A percentile compares a stretch with the other conserved stretches of the same genome.
phyloP scores from a whole-genome alignment of 2,113 vertebrate genomes.

The Jaculus jaculus region DNA sequence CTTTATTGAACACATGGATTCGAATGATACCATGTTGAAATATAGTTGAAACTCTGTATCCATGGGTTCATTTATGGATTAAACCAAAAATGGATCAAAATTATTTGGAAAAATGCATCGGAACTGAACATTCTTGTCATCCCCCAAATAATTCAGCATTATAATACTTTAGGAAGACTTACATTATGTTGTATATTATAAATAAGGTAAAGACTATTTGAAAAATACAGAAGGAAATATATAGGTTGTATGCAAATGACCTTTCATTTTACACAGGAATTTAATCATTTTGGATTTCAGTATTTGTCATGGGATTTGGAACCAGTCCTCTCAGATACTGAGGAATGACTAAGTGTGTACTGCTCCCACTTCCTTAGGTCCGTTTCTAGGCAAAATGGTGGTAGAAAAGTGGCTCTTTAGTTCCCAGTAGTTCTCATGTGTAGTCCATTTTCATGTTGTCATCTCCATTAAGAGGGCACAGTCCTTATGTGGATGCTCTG shows the following conservation, averaged over 20 bases:
- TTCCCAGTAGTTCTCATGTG: neutral
- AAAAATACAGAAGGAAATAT: neutral
- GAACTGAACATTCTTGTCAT: neutral
- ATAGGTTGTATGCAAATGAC: neutral
- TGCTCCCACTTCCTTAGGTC: neutral
- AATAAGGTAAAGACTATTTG: neutral
- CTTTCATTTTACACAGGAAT: neutral
- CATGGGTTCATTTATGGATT: neutral
- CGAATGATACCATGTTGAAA: neutral
- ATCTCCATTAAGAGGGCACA: too few species aligned
- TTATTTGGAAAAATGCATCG: neutral
- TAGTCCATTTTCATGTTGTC: neutral
- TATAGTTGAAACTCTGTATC: neutral
- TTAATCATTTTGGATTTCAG: neutral
- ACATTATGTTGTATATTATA: neutral
- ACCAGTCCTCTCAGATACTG: neutral
- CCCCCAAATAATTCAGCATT: neutral
- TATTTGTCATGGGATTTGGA: neutral
- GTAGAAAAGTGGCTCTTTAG: neutral
- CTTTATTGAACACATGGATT: neutral
- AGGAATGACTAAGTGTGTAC: neutral
- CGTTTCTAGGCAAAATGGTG: neutral
- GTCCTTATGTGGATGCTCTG: neutral
- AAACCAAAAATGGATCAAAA: neutral
- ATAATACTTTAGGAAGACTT: neutral